Conservation (phyloP, 2,797 vertebrate species). For the Halcyon smyrnensis region DNA sequence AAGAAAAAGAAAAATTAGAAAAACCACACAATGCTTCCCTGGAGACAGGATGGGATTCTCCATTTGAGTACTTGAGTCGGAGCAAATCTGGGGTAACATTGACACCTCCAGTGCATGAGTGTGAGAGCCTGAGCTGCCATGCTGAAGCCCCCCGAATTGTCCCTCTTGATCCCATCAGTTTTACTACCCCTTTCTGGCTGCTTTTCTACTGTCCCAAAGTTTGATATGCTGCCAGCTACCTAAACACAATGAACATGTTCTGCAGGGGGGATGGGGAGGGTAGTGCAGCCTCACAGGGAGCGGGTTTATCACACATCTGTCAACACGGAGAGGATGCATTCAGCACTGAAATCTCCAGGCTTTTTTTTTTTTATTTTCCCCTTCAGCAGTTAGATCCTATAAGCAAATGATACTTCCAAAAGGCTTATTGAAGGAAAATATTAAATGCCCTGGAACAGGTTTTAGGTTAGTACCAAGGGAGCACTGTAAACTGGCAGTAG, state of each 20-base stretch:
- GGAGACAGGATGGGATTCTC: background rate
- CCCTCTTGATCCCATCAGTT: background rate
- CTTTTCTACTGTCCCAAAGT: background rate
- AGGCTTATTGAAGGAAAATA: background rate
- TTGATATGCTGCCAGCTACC: background rate
- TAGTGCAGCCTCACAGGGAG: fast-evolving
- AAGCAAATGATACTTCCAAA: constrained; percentile 12
- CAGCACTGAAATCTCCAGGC: background rate
- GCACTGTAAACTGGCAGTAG: background rate
- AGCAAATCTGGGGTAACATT: background rate
- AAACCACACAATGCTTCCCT: fast-evolving
- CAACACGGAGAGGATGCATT: fast-evolving
- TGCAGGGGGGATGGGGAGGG: background rate
- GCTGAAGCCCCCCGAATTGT: background rate
- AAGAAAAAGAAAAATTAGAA: background rate
- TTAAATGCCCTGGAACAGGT: background rate
- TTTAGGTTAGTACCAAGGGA: background rate
- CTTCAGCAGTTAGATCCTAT: background rate
- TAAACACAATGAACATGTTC: background rate
- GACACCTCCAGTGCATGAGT: fast-evolving
- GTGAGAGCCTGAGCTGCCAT: background rate
- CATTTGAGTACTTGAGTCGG: fast-evolving
- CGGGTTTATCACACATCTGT: background rate
- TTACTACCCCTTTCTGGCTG: background rate
- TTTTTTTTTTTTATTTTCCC: background rate